Percentiles rank a stretch among this genome's conserved stretches.
Evolutionary conservation across 2,797 vertebrate species (phyloP).

Genomic region (Sebastes hubbsi): DNA sequence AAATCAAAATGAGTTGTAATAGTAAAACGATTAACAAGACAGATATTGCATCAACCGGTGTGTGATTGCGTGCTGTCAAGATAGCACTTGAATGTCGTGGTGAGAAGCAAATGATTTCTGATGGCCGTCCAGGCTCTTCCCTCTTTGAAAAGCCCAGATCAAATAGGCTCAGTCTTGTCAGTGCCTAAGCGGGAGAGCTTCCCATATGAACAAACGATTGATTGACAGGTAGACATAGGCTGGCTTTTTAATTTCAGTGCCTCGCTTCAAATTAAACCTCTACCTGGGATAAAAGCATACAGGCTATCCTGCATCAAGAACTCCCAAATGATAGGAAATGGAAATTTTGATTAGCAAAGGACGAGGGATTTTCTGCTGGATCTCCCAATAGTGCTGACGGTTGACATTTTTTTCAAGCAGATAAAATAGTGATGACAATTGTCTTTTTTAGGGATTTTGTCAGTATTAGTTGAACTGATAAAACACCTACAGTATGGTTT

Average conservation of each 20-base stretch:
- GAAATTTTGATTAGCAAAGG: constrained; percentile 80
- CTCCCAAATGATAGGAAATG: constrained; percentile 77
- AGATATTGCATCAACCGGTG: constrained; percentile 75
- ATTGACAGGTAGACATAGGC: constrained; percentile 88
- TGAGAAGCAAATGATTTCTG: constrained; percentile 84
- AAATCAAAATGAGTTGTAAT: constrained; percentile 65
- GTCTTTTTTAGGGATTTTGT: constrained; percentile 76
- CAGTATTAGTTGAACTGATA: constrained; percentile 68
- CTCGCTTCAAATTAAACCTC: constrained; percentile 90
- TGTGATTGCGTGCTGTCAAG: constrained; percentile 79
- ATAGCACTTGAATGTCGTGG: constrained; percentile 75
- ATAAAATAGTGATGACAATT: constrained; percentile 86
- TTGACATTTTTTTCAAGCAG: constrained; percentile 69
- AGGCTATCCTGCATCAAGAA: constrained; percentile 74
- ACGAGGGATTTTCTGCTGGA: constrained; percentile 74
- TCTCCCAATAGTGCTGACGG: constrained; percentile 80
- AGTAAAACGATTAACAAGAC: constrained; percentile 73
- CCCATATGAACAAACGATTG: constrained; percentile 78
- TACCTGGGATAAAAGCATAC: constrained; percentile 86
- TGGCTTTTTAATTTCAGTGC: constrained; percentile 87
- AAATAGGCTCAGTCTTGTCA: constrained; percentile 85
- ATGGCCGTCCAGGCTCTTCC: constrained; percentile 78
- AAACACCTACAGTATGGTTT: constrained; percentile 42
- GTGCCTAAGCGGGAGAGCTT: constrained; percentile 60
- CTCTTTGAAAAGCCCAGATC: constrained; percentile 84